Evolutionary conservation across 2,113 vertebrate genomes (phyloP).

Genomic region (Zapornia atra): DNA sequence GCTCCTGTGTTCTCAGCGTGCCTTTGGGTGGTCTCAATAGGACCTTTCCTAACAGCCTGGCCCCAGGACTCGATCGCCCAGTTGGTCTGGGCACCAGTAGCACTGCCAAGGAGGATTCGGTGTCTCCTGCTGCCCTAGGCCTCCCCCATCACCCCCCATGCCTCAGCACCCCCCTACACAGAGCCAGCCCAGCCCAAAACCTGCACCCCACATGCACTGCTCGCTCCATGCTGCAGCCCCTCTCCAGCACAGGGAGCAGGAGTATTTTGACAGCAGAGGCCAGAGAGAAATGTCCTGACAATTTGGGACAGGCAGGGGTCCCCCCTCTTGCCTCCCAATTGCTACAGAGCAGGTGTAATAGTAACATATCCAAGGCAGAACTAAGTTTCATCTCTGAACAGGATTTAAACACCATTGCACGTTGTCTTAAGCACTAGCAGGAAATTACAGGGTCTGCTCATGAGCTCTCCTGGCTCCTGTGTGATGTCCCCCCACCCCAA

Average conservation of each 20-base stretch:
- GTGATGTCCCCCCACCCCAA: neutral
- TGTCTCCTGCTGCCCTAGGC: neutral
- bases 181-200: neutral
- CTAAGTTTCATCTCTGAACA: neutral
- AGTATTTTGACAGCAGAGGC: neutral
- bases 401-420: neutral
- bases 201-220: neutral
- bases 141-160: neutral
- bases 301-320: neutral
- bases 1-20: neutral
- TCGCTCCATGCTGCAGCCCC: accelerated
- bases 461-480: neutral
- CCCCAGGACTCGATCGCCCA: accelerated
- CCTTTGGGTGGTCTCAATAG: neutral
- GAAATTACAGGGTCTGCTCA: neutral
- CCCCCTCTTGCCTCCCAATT: neutral
- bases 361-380: neutral
- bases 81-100: neutral
- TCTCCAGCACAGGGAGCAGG: neutral
- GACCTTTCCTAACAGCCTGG: neutral
- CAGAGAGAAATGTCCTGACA: neutral
- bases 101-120: neutral
- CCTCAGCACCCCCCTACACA: neutral
- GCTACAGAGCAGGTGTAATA: neutral
- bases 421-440: neutral